Percentiles rank a stretch among this genome's conserved stretches.
These are phyloP conservation scores for Thalassarche chlororhynchos DNA, from an alignment of 2,113 vertebrate genomes.

Conservation along the genomic window DNA sequence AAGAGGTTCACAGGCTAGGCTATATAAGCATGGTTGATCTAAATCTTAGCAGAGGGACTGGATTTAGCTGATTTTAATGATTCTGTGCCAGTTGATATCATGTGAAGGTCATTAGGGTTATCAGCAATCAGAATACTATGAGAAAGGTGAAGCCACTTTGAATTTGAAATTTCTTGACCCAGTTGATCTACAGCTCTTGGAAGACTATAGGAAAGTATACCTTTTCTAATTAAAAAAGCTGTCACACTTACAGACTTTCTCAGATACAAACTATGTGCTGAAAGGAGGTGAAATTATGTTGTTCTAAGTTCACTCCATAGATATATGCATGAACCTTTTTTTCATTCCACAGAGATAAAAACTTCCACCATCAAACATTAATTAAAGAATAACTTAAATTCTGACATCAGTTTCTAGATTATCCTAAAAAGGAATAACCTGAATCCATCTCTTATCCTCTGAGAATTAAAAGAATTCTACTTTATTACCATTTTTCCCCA, in stretches of 20 bases:
- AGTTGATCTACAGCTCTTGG: background rate
- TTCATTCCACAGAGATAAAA: background rate
- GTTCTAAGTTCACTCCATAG: background rate
- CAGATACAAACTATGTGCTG: background rate
- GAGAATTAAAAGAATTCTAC: background rate
- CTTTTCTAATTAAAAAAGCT: background rate
- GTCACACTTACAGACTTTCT: background rate
- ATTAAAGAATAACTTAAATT: background rate
- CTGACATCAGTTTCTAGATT: background rate
- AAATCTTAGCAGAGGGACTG: background rate
- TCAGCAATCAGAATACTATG: background rate
- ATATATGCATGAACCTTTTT: background rate
- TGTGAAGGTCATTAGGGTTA: background rate
- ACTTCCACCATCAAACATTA: background rate
- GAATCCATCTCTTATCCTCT: background rate
- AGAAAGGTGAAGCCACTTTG: background rate
- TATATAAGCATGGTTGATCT: background rate
- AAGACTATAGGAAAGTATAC: background rate
- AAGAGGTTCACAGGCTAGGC: rapidly evolving
- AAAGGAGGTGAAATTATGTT: background rate
- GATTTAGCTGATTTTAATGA: background rate
- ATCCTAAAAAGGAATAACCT: background rate
- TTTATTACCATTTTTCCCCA: background rate
- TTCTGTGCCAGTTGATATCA: background rate
- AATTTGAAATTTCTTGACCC: background rate